Base-by-base conservation (phyloP, 2,113 vertebrate species). In the Riparia riparia region DNA sequence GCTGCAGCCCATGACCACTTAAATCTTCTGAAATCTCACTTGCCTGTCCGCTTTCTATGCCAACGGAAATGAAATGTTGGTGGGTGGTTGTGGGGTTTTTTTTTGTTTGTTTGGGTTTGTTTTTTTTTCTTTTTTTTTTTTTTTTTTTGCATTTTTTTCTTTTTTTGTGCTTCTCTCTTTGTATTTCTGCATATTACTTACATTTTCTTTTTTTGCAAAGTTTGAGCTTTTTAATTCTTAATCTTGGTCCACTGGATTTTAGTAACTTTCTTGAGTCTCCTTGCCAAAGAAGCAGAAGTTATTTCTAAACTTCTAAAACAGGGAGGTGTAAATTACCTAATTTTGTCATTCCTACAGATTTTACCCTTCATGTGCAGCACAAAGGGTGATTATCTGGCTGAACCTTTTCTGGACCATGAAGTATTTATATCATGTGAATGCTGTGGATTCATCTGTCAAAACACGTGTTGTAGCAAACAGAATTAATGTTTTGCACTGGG, bases 291-390 rank as follows among this genome's bases (percentile, higher is more conserved):
- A 83, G 39, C 54, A 61, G 39, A 78, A 45, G 37, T 37, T 37
- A 26, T 60, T 78, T 78, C 28, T 47, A 78, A 86, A 53, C 7
- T 72, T 64, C 13, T 50, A 26, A 44, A 94, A 6, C n/a, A n/a
- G 37, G 7, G 5, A 87, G 57, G 12, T 12, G 5, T 76, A 49
- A 37, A 56, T 54, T 32, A 51, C 25, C 15, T 84, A 53, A 24
- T 37, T 72, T 64, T 17, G 26, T 51, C 22, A 11, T 77, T 76
- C 7, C n/a, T 65, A 2, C 1, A 0, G 22, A 63, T 84, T 77
- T 32, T 45, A 19, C n/a, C 3, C 6, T 87, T 18, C 8, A 7
- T 2, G 1, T n/a, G 49, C 0, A 4, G 41, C 45, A 34, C 37
- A 39, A 41, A 81, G 66, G 15, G 18, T 3, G 1, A 41, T 71